A percentile compares a stretch with the other conserved stretches of the same genome.
Evolutionary conservation across 1,140 invertebrate genomes (phyloP).

Genomic region (Batillaria attramentaria): DNA sequence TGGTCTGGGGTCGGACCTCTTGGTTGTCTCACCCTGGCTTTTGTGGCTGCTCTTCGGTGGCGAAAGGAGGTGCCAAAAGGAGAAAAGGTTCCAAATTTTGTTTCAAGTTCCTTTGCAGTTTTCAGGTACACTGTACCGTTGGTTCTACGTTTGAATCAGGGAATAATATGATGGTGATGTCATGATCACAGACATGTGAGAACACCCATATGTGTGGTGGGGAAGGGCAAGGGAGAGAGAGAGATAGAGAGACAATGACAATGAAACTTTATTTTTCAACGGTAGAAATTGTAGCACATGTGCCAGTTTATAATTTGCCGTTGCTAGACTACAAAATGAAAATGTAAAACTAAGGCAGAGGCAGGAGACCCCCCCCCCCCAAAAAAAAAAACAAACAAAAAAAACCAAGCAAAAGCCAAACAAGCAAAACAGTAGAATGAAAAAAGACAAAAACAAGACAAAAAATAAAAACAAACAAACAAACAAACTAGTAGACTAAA

Average conservation of each 20-base stretch:
- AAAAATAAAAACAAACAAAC: no score
- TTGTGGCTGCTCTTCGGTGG: conserved; percentile 79
- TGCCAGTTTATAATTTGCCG: no score
- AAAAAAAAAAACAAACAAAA: no score
- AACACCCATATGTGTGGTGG: background rate
- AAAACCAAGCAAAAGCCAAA: no score
- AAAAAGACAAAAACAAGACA: no score
- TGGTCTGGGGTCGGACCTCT: conserved; percentile 88
- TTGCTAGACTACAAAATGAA: no score
- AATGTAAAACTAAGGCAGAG: no score
- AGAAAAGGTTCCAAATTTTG: conserved; percentile 47
- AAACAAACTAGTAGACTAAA: no score
- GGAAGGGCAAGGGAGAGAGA: background rate
- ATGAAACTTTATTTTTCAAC: no score
- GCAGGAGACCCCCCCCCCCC: no score
- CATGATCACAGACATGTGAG: background rate
- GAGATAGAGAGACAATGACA: background rate
- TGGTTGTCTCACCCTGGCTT: conserved; percentile 86
- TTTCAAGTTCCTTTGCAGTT: background rate
- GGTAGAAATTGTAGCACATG: no score
- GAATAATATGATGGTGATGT: background rate
- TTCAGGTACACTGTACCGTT: conserved; percentile 22
- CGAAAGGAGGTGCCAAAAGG: conserved; percentile 52
- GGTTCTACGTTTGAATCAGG: conserved; percentile 21
- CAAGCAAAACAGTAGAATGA: no score